Conservation (phyloP, 2,797 vertebrate species). For the Pantherophis alleghaniensis region DNA sequence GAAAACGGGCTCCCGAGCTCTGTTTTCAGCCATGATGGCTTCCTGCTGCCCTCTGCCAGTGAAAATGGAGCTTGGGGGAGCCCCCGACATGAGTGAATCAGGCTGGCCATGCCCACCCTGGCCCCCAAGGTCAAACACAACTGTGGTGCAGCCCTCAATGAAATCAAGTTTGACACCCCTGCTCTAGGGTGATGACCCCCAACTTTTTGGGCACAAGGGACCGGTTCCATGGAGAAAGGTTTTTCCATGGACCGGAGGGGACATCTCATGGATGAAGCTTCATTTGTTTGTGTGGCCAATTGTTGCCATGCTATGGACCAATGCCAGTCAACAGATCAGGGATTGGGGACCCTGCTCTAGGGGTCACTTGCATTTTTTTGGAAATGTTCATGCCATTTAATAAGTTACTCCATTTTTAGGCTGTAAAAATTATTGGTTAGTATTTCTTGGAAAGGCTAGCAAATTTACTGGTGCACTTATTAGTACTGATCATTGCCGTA, state of each 20-base stretch:
- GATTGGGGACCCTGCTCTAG: neutral
- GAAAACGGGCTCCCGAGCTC: too few relatives aligned
- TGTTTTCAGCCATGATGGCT: too few relatives aligned
- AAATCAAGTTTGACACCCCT: too few relatives aligned
- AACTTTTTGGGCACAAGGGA: neutral
- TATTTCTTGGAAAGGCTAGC: neutral
- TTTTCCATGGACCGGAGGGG: neutral
- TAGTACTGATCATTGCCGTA: neutral
- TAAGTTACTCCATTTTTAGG: neutral
- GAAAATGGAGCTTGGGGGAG: too few relatives aligned
- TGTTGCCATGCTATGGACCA: neutral
- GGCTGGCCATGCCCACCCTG: too few relatives aligned
- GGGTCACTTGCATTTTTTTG: neutral
- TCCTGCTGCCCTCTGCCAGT: too few relatives aligned
- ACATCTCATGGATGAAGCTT: neutral
- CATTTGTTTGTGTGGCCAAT: neutral
- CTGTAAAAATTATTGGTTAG: neutral
- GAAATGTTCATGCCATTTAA: neutral
- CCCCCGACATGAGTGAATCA: too few relatives aligned
- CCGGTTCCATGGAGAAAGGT: neutral
- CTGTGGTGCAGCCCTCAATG: too few relatives aligned
- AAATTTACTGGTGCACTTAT: neutral
- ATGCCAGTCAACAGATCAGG: neutral
- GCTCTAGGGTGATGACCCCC: neutral
- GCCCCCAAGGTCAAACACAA: too few relatives aligned